Evolutionary conservation across 1,140 invertebrate species (phyloP), one percentile per base, ranked within the genome.

Genomic region (Drosophila sechellia): DNA sequence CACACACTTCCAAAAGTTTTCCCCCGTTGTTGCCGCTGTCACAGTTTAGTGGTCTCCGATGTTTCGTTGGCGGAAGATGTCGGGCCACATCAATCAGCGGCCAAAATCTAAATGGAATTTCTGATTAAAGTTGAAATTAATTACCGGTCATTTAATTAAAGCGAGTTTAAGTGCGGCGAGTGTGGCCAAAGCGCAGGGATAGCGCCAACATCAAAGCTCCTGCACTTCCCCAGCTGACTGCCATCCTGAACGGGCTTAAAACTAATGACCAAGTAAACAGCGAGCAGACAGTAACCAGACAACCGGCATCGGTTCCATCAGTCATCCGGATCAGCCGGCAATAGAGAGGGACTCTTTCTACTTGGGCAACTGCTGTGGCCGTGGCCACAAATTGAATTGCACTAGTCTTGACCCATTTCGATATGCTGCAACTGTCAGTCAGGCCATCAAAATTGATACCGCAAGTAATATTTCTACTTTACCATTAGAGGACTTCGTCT

Each of bases 81-180:
- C 84, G 68, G 75, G 53, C 17, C 77, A 81, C 84, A 90, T 90
- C 89, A 87, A 91, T 90, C 89, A 91, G 83, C 65, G 52, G 65
- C 79, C 54, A 85, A 65, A 90, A 90, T 91, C 89, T 90, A 90
- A 90, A 91, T 91, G 84, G 84, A 90, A 90, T 90, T 91, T 81
- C 83, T 69, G 89, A 91, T 90, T 90, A 90, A 89, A 90, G 61
- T 90, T 81, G 73, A 90, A 90, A 90, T 90, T 90, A 90, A 90
- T 90, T 90, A 85, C 74, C 80, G 49, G 89, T 91, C 89, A 79
- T 91, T 90, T 90, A 90, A 90, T 90, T 90, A 90, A 91, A 72
- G 78, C 78, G 89, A 73, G 77, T 76, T 91, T 81, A 48, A 76
- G 56, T 79, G 79, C 68, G 72, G 57, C 58, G 72, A 84, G 42